Evolutionary conservation across 2,113 vertebrate genomes (phyloP), one percentile per base, ranked within the genome.

Genomic region (Mystacornis crossleyi): DNA sequence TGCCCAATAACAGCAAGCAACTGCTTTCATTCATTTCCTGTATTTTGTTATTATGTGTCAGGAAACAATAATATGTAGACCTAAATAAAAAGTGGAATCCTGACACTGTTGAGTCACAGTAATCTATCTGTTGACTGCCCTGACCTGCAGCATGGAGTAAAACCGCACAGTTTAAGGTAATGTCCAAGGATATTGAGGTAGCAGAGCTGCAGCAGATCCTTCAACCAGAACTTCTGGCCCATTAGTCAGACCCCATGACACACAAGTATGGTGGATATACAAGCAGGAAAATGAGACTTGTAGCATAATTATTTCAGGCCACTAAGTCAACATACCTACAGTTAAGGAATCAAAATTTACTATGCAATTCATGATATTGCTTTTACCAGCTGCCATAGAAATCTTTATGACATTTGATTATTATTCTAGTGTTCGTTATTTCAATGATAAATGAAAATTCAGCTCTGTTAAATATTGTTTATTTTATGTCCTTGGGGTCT

Each of bases 391-490:
- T 66, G 89, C 64, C 47, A 70, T 0, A 74, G 60, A 85, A 95
- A 83, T 58, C 53, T 93, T 89, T 53, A 90, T 77, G 82, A 15
- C 53, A 60, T 87, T 81, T 81, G 86, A 67, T 93, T 95, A 90
- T 92, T 84, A 69, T 92, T 95, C 43, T 57, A 96, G 34, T 92
- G 53, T 66, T 95, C 43, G 53, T 89, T 90, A 94, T 89, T 77
- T 93, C 34, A 70, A 85, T 83, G 65, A 85, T 82, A 95, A 91
- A 89, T 94, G 33, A 90, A 92, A 94, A 81, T 51, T 43, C 70
- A 96, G 48, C 85, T 91, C 73, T 88, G 74, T 61, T 57, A 94
- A 97, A 89, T 94, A 25, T 71, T 94, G 61, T 81, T 96, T 97
- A 43, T 72, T 81, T 81, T 94, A 91, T 91, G 90, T 96, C 67